Conservation (phyloP, 2,113 vertebrate species). For the Sinocyclocheilus rhinocerous region DNA sequence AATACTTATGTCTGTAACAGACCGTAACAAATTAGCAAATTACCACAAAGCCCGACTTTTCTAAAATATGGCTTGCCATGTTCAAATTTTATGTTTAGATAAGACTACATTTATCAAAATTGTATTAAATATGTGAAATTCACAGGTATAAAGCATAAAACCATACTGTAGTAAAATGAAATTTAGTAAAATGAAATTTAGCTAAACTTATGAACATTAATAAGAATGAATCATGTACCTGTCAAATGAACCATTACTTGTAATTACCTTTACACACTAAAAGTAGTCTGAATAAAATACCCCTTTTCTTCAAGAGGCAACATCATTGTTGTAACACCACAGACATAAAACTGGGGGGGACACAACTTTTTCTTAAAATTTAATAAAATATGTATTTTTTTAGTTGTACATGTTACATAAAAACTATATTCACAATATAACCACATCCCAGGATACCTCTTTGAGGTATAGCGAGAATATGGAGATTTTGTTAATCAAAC, state of each 20-base stretch:
- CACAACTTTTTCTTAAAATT: background rate
- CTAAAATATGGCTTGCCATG: too few relatives aligned
- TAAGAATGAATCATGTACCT: background rate
- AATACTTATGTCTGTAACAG: too few relatives aligned
- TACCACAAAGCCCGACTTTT: too few relatives aligned
- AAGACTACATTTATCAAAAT: background rate
- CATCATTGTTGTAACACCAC: background rate
- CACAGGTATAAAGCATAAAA: background rate
- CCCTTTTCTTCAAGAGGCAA: background rate
- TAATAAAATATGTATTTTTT: background rate
- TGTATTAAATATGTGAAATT: background rate
- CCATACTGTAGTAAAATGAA: background rate
- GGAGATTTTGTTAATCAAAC: background rate
- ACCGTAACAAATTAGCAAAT: too few relatives aligned
- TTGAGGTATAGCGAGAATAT: background rate
- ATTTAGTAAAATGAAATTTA: background rate
- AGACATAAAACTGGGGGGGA: background rate
- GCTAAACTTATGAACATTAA: background rate
- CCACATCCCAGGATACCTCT: background rate
- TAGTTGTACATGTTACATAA: background rate
- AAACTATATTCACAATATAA: background rate
- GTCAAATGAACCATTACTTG: background rate
- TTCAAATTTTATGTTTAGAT: background rate
- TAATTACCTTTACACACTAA: background rate
- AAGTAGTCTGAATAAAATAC: background rate